Evolutionary conservation across 2,888 invertebrate genomes (phyloP), one percentile per base, ranked within the genome.

Genomic region (Helobdella robusta): DNA sequence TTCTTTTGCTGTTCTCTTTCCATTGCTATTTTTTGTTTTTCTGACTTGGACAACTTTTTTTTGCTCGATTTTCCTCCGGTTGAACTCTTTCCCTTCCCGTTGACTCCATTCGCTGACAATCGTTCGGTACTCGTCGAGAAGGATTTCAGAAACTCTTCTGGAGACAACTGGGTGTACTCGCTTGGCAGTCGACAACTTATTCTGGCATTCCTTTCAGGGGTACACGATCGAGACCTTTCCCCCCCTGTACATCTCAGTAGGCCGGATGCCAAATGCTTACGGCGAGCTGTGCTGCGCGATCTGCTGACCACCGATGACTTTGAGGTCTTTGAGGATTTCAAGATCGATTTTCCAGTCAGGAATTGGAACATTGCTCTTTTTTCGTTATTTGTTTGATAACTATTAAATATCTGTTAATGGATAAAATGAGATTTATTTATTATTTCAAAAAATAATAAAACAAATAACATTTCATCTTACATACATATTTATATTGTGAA

Each of bases 191-290:
- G 44, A 40, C 44, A 40, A 40, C 44, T 40, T n/a, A n/a, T 40
- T 40, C 44, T 40, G 44, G 44, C 44, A 15, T 11, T 40, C 44
- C 44, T 40, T 40, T 40, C 44, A n/a, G 44, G 44, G n/a, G 44
- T 40, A 40, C 44, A 40, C n/a, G 44, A 40, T n/a, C 44, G 11
- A 15, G 44, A 40, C n/a, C 44, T 40, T 40, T 40, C 44, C 11
- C 44, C 44, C n/a, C 44, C 44, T 40, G 44, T n/a, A n/a, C 44
- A 40, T 40, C 44, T 40, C 44, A 40, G 44, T 15, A 40, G 44
- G n/a, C 44, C 44, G 11, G 44, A 40, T 11, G 44, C 44, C n/a
- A 40, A 11, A n/a, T 40, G 44, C n/a, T n/a, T 40, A 15, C 44
- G 11, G 11, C 44, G 11, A 15, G 44, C n/a, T 40, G 44, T 40